Percentiles rank a stretch among this genome's conserved stretches.
These are phyloP conservation scores for Cuculus canorus DNA, from an alignment of 2,797 vertebrate genomes.

Conservation along the genomic window DNA sequence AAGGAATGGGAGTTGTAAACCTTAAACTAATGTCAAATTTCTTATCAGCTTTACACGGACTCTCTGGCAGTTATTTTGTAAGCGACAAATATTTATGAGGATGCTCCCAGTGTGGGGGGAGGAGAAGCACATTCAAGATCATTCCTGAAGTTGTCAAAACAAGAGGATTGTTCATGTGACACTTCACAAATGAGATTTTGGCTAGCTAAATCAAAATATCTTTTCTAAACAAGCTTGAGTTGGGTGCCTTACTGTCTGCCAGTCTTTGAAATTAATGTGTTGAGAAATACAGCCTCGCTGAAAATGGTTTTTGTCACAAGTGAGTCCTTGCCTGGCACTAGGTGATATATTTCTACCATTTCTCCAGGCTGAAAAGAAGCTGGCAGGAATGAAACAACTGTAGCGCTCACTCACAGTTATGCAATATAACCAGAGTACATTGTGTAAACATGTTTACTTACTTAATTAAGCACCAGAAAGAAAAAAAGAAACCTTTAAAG, in stretches of 20 bases:
- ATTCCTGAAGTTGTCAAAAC: conserved; percentile 62
- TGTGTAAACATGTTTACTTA: conserved; percentile 50
- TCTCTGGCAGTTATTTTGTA: conserved; percentile 21
- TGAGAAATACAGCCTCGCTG: conserved; percentile 8
- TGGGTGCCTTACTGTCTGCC: conserved; percentile 69
- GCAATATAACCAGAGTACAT: neutral
- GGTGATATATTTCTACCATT: conserved; percentile 54
- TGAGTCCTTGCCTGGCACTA: neutral
- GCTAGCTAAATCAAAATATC: conserved; percentile 53
- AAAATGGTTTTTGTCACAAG: conserved; percentile 41
- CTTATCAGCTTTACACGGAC: conserved; percentile 28
- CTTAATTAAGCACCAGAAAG: conserved; percentile 20
- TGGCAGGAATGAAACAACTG: conserved; percentile 30
- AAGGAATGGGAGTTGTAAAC: conserved; percentile 47
- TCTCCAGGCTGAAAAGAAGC: conserved; percentile 18
- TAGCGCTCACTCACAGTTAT: neutral
- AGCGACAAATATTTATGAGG: conserved; percentile 43
- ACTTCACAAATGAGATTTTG: conserved; percentile 46
- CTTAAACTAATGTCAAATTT: conserved; percentile 36
- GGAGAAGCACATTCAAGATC: conserved; percentile 32
- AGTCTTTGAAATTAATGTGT: conserved; percentile 35
- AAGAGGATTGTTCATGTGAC: conserved; percentile 48
- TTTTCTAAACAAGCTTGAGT: conserved; percentile 54
- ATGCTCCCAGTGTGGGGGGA: conserved; percentile 1
- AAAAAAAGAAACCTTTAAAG: conserved; percentile 51